Evolutionary conservation across 2,113 vertebrate species (phyloP).

Genomic region (Prunella fulvescens): DNA sequence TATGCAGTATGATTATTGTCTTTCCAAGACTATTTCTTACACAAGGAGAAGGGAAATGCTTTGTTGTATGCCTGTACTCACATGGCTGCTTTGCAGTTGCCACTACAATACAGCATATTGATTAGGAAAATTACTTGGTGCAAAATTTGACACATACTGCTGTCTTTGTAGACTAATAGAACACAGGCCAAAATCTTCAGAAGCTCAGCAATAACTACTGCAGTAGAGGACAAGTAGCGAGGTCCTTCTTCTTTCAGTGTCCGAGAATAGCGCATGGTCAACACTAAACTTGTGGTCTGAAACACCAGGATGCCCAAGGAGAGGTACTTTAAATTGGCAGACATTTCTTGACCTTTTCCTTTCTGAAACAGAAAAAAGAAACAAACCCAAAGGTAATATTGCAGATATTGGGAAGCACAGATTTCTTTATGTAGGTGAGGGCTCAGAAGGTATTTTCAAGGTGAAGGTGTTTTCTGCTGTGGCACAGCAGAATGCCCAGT

Average conservation of each 20-base stretch:
- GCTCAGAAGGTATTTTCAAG: neutral
- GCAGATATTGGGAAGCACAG: neutral
- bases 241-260: conserved; percentile 93
- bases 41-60: neutral
- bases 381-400: neutral
- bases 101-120: neutral
- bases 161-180: conserved; percentile 91
- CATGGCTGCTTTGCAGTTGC: conserved; percentile 27
- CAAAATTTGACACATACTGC: conserved; percentile 81
- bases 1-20: neutral
- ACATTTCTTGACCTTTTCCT: conserved; percentile 72
- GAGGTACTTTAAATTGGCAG: conserved; percentile 89
- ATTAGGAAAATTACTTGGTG: conserved; percentile 34
- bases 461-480: neutral
- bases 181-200: conserved; percentile 92
- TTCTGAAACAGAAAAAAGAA: conserved; percentile 64
- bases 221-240: conserved; percentile 95
- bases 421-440: neutral
- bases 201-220: conserved; percentile 92
- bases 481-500: neutral
- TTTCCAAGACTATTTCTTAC: neutral
- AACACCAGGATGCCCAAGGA: conserved; percentile 96
- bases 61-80: neutral
- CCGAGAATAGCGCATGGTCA: conserved; percentile 97
- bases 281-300: conserved; percentile 95